Evolutionary conservation across 2,113 vertebrate species (phyloP), one percentile per base, ranked within the genome.

Genomic region (Himantopus leucocephalus): DNA sequence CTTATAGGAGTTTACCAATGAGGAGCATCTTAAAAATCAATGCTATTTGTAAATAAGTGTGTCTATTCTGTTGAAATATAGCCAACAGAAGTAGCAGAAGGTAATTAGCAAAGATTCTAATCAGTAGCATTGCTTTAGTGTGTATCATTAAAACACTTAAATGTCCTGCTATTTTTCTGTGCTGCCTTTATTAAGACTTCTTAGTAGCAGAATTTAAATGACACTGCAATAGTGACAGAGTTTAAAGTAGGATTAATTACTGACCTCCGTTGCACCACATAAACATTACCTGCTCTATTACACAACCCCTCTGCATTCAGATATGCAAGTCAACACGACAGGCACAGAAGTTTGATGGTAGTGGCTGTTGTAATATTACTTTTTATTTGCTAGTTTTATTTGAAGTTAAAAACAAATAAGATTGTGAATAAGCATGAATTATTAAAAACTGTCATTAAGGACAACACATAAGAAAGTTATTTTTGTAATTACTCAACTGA

Each of bases 41-140:
- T 29, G 19, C 55, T 95, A 35, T 87, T 97, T 93, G 82, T 96
- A 92, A 96, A 89, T 82, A 96, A 85, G 68, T 64, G 37, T 84
- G 74, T 96, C 83, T 70, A 10, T 79, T 96, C 86, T 77, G 37
- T 85, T 96, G 94, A 96, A 97, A 93, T 93, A 84, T 39, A 95
- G 87, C 62, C 88, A 93, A 90, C 41, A 82, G 83, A 85, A 96
- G 80, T 55, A 96, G 83, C 88, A 98, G 96, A 96, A 96, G 90
- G 88, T 92, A 97, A 98, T 97, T 97, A 97, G 91, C 60, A 82
- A 93, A 76, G 35, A 96, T 96, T 95, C 84, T 97, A 95, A 98
- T 98, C 96, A 97, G 89, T 94, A 92, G 37, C 81, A 94, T 73
- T 96, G 85, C 88, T 97, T 97, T 97, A 94, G 86, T 95, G 68